A percentile compares a stretch with the other conserved stretches of the same genome.
Conservation (phyloP, 1,140 invertebrate species). For the Pogonomyrmex californicus region DNA sequence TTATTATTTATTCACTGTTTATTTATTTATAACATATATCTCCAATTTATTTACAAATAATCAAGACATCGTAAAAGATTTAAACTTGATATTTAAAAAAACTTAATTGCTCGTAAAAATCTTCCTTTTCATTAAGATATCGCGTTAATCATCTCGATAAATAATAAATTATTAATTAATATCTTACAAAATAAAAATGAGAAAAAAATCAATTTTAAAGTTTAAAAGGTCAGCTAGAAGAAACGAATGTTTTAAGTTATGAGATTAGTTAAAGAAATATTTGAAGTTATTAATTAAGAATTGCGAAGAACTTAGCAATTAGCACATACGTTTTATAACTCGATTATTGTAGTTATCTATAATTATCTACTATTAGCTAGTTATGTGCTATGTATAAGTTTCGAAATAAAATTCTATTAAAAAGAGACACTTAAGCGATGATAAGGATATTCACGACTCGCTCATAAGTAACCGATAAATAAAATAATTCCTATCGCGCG, state of each 20-base stretch:
- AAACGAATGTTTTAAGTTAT: too few relatives aligned
- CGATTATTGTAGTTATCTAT: constrained; percentile 1
- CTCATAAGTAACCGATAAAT: neutral
- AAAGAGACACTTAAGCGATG: neutral
- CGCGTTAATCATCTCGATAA: too few relatives aligned
- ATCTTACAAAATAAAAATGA: neutral
- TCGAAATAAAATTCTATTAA: neutral
- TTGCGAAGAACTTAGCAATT: neutral
- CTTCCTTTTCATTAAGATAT: neutral
- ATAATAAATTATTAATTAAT: too few relatives aligned
- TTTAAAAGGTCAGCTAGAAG: neutral
- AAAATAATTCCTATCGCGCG: neutral
- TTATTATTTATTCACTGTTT: neutral
- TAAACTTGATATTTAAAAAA: neutral
- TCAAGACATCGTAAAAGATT: neutral
- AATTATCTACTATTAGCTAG: neutral
- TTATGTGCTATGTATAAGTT: neutral
- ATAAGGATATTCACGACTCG: constrained; percentile 21
- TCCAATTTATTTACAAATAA: neutral
- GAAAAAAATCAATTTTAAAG: neutral
- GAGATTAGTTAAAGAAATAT: neutral
- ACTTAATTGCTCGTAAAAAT: neutral
- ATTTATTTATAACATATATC: neutral
- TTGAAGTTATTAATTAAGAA: neutral
- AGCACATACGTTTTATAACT: neutral